Conservation (phyloP, 2,113 vertebrate genomes). For the Muscicapa adusta region DNA sequence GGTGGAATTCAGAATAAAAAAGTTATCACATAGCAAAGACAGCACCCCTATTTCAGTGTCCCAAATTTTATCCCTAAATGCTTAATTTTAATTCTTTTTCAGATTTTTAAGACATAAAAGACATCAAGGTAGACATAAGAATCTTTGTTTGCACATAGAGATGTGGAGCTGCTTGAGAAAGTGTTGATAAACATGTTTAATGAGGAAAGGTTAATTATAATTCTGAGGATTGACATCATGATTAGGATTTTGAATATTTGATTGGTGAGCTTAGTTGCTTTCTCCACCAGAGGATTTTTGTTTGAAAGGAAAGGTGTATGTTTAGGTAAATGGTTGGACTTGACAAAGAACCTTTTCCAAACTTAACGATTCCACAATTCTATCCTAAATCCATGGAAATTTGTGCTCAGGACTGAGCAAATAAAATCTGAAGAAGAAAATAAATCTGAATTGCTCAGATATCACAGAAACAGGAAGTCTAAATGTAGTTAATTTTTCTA, state of each 20-base stretch:
- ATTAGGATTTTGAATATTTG: neutral
- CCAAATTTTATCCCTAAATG: neutral
- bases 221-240: neutral
- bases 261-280: neutral
- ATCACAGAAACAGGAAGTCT: neutral
- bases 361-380: rapidly evolving
- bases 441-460: neutral
- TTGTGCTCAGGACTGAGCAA: neutral
- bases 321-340: neutral
- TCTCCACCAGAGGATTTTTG: neutral
- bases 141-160: neutral
- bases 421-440: neutral
- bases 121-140: neutral
- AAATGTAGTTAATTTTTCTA: neutral
- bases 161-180: neutral
- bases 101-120: neutral
- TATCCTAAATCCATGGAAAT: neutral
- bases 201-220: neutral
- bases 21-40: rapidly evolving
- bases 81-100: rapidly evolving
- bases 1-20: neutral
- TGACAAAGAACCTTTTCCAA: rapidly evolving
- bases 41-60: too few relatives aligned
- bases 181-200: neutral
- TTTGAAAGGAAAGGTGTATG: neutral